phyloP scores from a whole-genome alignment of 1,140 invertebrate genomes.

The Drosophila arizonae region DNA sequence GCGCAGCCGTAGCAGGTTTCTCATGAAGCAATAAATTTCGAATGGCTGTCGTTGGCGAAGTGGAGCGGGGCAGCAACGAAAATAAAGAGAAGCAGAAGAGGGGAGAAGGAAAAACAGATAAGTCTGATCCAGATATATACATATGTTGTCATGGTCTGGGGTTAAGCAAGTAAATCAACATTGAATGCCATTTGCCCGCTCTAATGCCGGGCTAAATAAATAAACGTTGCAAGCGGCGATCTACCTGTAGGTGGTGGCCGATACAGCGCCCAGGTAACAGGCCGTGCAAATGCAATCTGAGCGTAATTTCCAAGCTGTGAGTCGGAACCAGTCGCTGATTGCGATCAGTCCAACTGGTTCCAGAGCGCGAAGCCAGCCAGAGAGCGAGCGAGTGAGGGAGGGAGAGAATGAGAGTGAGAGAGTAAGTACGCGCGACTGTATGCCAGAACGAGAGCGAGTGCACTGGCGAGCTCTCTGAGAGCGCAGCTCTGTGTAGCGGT shows the following conservation, averaged over 20 bases:
- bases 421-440: constrained; percentile 2
- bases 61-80: constrained; percentile 18
- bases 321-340: constrained; percentile 63
- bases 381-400: constrained; percentile 15
- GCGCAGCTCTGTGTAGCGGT: constrained; percentile 6
- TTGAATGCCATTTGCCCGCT: constrained; percentile 25
- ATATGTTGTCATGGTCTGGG: constrained; percentile 18
- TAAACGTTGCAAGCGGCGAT: constrained; percentile 18
- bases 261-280: constrained; percentile 48
- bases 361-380: constrained; percentile 15
- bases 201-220: constrained; percentile 27
- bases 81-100: constrained; percentile 16
- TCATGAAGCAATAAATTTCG: constrained; percentile 58
- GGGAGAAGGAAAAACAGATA: constrained; percentile 17
- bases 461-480: not conserved
- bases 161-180: constrained; percentile 42
- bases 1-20: constrained; percentile 44
- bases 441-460: not conserved
- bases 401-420: constrained; percentile 18
- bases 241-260: constrained; percentile 36
- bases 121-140: constrained; percentile 38
- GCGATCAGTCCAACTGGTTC: constrained; percentile 52
- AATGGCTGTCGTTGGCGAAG: constrained; percentile 20
- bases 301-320: constrained; percentile 52
- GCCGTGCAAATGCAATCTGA: constrained; percentile 63